Base-by-base conservation (phyloP, 2,797 vertebrate genomes). In the Coendou prehensilis region DNA sequence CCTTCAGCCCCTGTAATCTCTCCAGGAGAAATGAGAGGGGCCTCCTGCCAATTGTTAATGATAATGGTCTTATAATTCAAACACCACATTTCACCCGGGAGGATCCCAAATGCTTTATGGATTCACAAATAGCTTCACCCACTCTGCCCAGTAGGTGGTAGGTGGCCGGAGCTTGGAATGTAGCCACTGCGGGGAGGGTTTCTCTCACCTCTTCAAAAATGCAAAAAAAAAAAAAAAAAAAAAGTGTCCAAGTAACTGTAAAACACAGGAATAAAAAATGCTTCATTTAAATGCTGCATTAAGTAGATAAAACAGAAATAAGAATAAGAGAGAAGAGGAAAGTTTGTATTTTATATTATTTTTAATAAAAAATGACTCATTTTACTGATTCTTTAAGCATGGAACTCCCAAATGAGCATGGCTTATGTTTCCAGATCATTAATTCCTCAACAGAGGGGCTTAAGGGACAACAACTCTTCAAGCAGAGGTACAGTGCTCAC, bases 61-160 rank as follows among this genome's bases (percentile, higher is more conserved):
- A 95, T 17, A 96, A 91, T 88, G 85, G 61, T 96, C 84, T 93
- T 98, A 89, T 97, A 95, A 98, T 98, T 94, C 87, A 78, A 97
- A 71, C 84, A 93, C 69, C 64, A 82, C 96, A 96, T 97, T 97
- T 94, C 79, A 96, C 96, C 81, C 90, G 88, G 89, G 96, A 97
- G 94, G 88, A 80, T 95, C 97, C 89, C 92, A 96, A 97, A 93
- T 95, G 97, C 56, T 94, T 94, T 90, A 83, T 30, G 91, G 91
- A 89, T 47, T 47, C 37, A 87, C 94, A 97, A 94, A 97, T 96
- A 88, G 92, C 57, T 88, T 97, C 95, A 95, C 95, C 97, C 86
- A 85, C 80, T 91, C 87, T 84, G 50, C 79, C 88, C n/a, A 92
- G n/a, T 47, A 81, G 79, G 90, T 9, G 0, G 91, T 84, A 89